Evolutionary conservation across 2,888 invertebrate genomes (phyloP), one percentile per base, ranked within the genome.

Genomic region (Drosophila heteroneura): DNA sequence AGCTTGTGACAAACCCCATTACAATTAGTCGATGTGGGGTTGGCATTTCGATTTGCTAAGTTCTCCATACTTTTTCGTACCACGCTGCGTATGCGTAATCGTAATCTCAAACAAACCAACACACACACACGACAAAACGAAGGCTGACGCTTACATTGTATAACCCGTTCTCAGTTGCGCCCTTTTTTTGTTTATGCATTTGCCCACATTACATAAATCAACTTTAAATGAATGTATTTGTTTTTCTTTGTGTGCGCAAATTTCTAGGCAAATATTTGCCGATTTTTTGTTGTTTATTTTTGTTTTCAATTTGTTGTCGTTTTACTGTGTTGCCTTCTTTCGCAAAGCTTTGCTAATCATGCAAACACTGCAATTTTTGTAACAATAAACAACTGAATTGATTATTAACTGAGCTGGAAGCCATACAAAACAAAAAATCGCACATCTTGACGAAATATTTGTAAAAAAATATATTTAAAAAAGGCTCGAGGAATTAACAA

Each of bases 371-470:
- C 63, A 65, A 51, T 49, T 80, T 70, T 82, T 80, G 75, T 89
- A 82, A 81, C 74, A 84, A 81, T 79, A 88, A 86, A 87, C 82
- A 88, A 81, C 73, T 74, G 83, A 90, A 83, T 82, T 80, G 83
- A 89, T 83, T 90, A 83, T 90, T 78, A 74, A 81, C 74, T 72
- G 53, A 74, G 26, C 47, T 47, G 62, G 74, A 73, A 81, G 73
- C 62, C 64, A 71, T 59, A 74, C 65, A 64, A 56, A 60, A 58
- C 58, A 56, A 53, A 71, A 49, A 32, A 44, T 58, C 65, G 56
- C 19, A 60, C 66, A 74, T 63, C 65, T 62, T 39, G 30, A 19
- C 56, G 37, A 69, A 78, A 78, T 64, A 58, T 68, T 76, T 74
- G 51, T 53, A 41, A 57, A 63, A 44, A 28, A 59, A 9, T 51